phyloP scores from a whole-genome alignment of 1,140 invertebrate genomes.

The Hypothenemus hampei region DNA sequence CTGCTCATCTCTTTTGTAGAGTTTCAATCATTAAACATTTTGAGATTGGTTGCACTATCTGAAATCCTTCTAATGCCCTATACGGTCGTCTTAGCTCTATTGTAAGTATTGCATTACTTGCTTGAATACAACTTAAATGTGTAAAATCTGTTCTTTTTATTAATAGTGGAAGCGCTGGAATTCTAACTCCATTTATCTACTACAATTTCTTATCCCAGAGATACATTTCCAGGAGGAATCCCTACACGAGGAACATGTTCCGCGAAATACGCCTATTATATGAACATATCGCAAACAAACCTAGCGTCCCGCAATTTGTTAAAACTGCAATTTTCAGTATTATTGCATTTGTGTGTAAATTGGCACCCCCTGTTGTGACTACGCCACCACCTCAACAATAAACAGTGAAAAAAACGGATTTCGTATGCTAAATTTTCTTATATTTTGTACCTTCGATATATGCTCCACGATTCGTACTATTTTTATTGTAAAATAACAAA shows the following conservation, averaged over 20 bases:
- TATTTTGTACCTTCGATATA: too few species aligned
- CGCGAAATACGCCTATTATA: conserved; percentile 63
- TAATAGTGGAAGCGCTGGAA: conserved; percentile 71
- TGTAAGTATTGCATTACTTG: conserved; percentile 60
- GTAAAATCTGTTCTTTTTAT: not conserved
- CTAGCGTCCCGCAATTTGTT: conserved; percentile 57
- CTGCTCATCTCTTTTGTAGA: conserved; percentile 81
- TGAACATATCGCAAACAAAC: conserved; percentile 57
- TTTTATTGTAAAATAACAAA: too few species aligned
- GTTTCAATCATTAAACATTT: conserved; percentile 79
- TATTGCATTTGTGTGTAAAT: conserved; percentile 56
- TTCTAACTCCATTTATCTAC: conserved; percentile 89
- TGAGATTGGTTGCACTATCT: conserved; percentile 78
- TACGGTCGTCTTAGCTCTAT: conserved; percentile 74
- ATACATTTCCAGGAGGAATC: conserved; percentile 89
- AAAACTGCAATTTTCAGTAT: conserved; percentile 49
- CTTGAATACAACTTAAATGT: conserved; percentile 3
- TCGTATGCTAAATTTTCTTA: too few species aligned
- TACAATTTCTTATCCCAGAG: conserved; percentile 89
- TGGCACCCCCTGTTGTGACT: conserved; percentile 55
- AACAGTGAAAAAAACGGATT: too few species aligned
- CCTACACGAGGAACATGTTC: conserved; percentile 88
- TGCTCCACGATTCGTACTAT: too few species aligned
- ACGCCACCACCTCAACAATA: conserved; percentile 23
- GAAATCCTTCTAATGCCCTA: conserved; percentile 93